phyloP scores from a whole-genome alignment of 2,113 vertebrate genomes.

The Pedionomus torquatus region DNA sequence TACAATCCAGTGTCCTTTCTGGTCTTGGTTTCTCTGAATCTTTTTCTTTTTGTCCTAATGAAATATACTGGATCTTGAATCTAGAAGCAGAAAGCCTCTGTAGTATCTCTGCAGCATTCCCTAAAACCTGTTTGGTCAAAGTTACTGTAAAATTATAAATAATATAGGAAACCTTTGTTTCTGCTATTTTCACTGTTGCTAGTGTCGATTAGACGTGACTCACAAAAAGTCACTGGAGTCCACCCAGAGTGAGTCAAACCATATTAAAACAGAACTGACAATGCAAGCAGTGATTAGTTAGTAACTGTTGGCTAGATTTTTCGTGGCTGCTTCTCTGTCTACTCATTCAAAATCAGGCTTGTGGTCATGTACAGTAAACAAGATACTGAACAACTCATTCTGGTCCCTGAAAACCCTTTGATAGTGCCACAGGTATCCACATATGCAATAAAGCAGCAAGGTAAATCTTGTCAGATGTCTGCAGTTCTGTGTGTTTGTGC shows the following conservation, averaged over 20 bases:
- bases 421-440: not conserved
- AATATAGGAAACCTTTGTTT: not conserved
- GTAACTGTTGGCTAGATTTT: not conserved
- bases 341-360: not conserved
- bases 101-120: not conserved
- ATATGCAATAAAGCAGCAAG: not conserved
- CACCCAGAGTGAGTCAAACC: not conserved
- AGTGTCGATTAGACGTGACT: not conserved
- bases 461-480: not conserved
- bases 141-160: not conserved
- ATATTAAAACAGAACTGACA: not conserved
- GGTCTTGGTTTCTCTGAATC: not conserved
- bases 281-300: not conserved
- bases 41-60: not conserved
- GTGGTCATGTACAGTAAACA: not conserved
- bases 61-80: not conserved
- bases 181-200: not conserved
- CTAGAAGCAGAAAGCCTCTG: not conserved
- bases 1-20: not conserved
- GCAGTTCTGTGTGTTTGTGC: not conserved
- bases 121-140: not conserved
- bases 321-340: not conserved
- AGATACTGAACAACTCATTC: not conserved
- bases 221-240: not conserved
- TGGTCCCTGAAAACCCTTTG: not conserved